Percentiles rank a stretch among this genome's conserved stretches.
These are phyloP conservation scores for Cephus runcator DNA, from an alignment of 2,888 invertebrate species.

Conservation along the genomic window DNA sequence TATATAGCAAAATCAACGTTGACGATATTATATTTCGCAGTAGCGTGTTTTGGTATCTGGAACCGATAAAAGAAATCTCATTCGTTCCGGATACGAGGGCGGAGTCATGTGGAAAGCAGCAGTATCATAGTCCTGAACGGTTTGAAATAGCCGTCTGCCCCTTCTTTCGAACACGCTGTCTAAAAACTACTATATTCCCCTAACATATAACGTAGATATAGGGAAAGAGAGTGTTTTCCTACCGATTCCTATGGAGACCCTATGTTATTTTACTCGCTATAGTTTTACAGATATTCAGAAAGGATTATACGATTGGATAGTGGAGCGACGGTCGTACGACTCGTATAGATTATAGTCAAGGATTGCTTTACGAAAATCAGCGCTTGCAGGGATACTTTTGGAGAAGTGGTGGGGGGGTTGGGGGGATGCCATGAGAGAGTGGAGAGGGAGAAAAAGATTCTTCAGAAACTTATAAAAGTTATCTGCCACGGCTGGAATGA, in stretches of 20 bases:
- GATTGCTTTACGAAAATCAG: no score
- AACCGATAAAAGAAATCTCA: conserved; percentile 29
- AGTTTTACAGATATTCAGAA: no score
- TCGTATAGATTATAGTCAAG: no score
- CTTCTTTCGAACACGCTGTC: conserved; percentile 14
- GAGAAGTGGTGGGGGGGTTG: not conserved
- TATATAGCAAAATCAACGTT: not conserved
- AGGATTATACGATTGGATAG: no score
- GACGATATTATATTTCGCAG: conserved; percentile 22
- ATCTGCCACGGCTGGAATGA: conserved; percentile 41
- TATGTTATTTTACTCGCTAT: no score
- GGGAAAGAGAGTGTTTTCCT: not conserved
- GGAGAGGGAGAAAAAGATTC: conserved; percentile 32
- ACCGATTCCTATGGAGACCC: conserved; percentile 5
- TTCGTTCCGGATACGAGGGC: conserved; percentile 17
- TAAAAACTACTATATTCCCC: conserved; percentile 14
- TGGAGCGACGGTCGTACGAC: no score
- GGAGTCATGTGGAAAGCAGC: conserved; percentile 50
- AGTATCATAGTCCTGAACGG: conserved; percentile 57
- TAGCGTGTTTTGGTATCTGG: conserved; percentile 1
- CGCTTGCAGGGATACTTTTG: no score
- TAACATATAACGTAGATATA: no score
- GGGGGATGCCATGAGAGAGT: conserved; percentile 19
- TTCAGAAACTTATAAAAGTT: conserved; percentile 58
- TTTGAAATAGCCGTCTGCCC: conserved; percentile 54